Percentiles rank a stretch among this genome's conserved stretches.
phyloP scores from a whole-genome alignment of 64 coral and sea anemone species.

The Stylophora pistillata region DNA sequence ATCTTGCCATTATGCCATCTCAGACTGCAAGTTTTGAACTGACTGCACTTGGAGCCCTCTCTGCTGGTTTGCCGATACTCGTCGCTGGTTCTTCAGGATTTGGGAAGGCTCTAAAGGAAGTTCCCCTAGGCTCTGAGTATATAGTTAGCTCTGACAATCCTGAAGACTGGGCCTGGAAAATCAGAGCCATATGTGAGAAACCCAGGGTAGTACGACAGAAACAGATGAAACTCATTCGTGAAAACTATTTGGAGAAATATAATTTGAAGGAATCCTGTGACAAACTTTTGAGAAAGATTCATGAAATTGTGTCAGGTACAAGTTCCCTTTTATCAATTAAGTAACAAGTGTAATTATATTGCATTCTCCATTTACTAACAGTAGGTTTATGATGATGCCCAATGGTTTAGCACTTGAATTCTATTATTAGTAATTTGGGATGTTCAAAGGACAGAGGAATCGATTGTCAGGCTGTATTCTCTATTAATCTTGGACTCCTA shows the following conservation, averaged over 20 bases:
- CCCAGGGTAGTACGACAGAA: not conserved
- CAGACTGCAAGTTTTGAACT: not conserved
- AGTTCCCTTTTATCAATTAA: too few species aligned
- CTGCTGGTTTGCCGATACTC: not conserved
- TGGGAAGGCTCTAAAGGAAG: not conserved
- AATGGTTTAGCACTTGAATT: too few species aligned
- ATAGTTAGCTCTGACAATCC: not conserved
- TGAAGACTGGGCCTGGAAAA: not conserved
- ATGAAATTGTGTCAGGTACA: too few species aligned
- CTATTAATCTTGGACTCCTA: too few species aligned
- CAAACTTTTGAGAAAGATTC: too few species aligned
- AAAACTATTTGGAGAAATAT: not conserved
- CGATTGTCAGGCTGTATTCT: too few species aligned
- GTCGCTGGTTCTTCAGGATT: not conserved
- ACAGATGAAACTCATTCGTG: not conserved
- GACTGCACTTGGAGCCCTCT: not conserved
- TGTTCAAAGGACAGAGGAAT: too few species aligned
- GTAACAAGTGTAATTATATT: too few species aligned
- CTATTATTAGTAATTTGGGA: too few species aligned
- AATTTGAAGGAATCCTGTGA: not conserved
- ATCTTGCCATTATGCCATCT: not conserved
- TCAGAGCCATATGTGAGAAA: not conserved
- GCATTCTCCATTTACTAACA: too few species aligned
- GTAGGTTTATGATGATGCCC: too few species aligned
- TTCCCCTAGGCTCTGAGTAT: not conserved